These are phyloP conservation scores for Sebastes steindachneri DNA, from an alignment of 2,797 vertebrate genomes.

Conservation along the genomic window DNA sequence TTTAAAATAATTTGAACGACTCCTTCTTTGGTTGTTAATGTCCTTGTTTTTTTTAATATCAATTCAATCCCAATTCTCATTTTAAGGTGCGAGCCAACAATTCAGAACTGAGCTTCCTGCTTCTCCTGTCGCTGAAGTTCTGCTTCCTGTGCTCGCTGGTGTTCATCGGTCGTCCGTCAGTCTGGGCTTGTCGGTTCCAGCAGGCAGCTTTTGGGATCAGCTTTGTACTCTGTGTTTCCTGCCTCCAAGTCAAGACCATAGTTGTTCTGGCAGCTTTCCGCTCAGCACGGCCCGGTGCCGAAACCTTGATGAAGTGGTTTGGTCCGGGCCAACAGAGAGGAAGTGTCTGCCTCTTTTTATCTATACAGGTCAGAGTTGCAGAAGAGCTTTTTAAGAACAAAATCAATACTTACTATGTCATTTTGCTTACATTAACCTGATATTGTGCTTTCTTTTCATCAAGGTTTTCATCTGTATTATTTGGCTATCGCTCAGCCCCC, in stretches of 20 bases:
- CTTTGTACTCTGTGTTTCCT: conserved; percentile 71
- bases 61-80: neutral
- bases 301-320: conserved; percentile 73
- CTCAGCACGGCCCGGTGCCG: conserved; percentile 62
- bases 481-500: conserved; percentile 67
- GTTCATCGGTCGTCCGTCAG: conserved; percentile 71
- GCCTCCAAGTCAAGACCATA: conserved; percentile 69
- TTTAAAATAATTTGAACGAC: neutral
- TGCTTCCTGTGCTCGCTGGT: conserved; percentile 79
- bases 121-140: conserved; percentile 77
- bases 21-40: neutral
- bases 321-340: conserved; percentile 70
- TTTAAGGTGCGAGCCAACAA: conserved; percentile 78
- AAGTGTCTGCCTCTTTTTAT: conserved; percentile 60
- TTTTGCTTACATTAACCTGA: neutral
- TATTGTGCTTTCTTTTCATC: neutral
- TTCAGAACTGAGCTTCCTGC: conserved; percentile 79
- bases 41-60: neutral
- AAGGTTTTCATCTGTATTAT: conserved; percentile 53
- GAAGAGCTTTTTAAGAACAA: neutral
- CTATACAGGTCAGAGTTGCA: conserved; percentile 67
- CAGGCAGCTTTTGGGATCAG: conserved; percentile 71
- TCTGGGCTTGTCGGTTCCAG: conserved; percentile 63
- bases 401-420: neutral
- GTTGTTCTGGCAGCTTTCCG: conserved; percentile 73